Evolutionary conservation across 2,888 invertebrate genomes (phyloP), one percentile per base, ranked within the genome.

Genomic region (Euphydryas editha): DNA sequence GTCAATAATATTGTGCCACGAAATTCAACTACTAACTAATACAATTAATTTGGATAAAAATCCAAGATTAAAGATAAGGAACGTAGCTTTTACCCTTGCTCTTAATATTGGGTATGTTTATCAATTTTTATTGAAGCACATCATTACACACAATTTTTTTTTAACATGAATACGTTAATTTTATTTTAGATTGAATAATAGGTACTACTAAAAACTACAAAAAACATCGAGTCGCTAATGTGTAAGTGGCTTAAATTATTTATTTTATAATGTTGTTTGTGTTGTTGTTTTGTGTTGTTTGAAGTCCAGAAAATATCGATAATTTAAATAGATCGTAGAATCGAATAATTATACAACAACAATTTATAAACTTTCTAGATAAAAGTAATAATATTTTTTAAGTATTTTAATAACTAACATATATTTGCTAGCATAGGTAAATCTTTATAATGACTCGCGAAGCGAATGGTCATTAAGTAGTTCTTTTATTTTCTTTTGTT

Each of bases 1-100:
- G n/a, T 30, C 24, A 51, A 5, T 51, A n/a, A 10, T 15, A 18
- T 63, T 44, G 51, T 64, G 58, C 58, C 39, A n/a, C 20, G 8
- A 11, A 10, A 7, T 6, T 54, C 13, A 13, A 17, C 21, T 18
- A 18, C 18, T n/a, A 54, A 10, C 54, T 36, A 54, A 54, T 54
- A 15, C 21, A 7, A 51, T 24, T 20, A 11, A 15, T 8, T 24
- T 51, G 21, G 49, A 24, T 24, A 15, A 51, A 24, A 51, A 51
- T 51, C 24, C 24, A 15, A 5, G 15, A 24, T 13, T 47, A 47
- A 20, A 51, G 47, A 24, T n/a, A n/a, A 51, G 24, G 49, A 51
- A 51, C 49, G 13, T 20, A 24, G 21, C 21, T 51, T 24, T 15
- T 5, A 51, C 24, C 21, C 49, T 51, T 18, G 17, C 18, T 17